Conservation (phyloP, 1,140 invertebrate genomes). For the Galleria mellonella region DNA sequence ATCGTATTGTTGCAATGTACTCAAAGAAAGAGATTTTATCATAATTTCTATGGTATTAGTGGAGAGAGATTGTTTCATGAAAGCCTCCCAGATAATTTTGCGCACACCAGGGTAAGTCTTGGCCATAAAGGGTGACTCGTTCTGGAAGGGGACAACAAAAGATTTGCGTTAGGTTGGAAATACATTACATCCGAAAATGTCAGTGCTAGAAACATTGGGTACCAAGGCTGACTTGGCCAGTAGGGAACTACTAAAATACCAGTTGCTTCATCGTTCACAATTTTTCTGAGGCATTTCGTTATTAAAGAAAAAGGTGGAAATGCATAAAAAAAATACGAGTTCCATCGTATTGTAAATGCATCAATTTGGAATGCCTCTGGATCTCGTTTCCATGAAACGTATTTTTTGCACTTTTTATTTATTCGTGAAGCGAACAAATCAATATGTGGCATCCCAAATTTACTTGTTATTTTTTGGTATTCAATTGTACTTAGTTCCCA, state of each 20-base stretch:
- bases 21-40: neutral
- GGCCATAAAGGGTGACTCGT: constrained; percentile 1
- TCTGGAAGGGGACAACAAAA: constrained; percentile 10
- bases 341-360: constrained; percentile 12
- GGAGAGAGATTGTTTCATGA: neutral
- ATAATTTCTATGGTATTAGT: neutral
- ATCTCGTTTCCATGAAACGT: constrained; percentile 12
- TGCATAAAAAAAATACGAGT: constrained; percentile 7
- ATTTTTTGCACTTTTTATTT: constrained; percentile 8
- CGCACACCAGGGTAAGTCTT: neutral
- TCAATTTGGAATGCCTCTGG: constrained; percentile 8
- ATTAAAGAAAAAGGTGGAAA: constrained; percentile 11
- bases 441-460: constrained; percentile 2
- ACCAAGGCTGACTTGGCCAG: constrained; percentile 12
- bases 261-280: constrained; percentile 7
- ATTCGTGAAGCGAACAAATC: constrained; percentile 8
- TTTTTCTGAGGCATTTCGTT: constrained; percentile 9
- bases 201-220: constrained; percentile 1
- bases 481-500: neutral
- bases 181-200: neutral
- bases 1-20: neutral
- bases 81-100: neutral
- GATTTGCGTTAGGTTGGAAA: neutral
- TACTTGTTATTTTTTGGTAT: neutral
- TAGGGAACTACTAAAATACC: constrained; percentile 10